Evolutionary conservation across 2,888 invertebrate genomes (phyloP).

Genomic region (Erebia epiphron): DNA sequence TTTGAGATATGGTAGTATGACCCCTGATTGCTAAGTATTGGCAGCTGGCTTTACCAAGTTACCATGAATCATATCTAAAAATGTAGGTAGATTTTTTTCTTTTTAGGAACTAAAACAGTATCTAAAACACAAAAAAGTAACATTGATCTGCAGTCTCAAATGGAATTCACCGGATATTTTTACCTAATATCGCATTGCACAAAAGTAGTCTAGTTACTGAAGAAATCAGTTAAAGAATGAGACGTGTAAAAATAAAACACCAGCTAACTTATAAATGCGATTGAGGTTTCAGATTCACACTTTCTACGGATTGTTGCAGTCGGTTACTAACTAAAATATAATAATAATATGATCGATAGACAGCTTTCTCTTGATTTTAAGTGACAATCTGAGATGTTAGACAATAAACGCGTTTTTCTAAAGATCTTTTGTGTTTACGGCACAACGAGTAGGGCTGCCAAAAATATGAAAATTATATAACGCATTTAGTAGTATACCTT

Average conservation of each 20-base stretch:
- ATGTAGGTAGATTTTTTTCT: no score
- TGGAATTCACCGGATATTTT: background rate
- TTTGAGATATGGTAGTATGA: no score
- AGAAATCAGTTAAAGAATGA: slow-evolving; percentile 8
- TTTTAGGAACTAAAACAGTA: no score
- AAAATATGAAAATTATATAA: background rate
- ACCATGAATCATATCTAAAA: no score
- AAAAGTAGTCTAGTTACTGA: background rate
- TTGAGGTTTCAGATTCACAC: slow-evolving; percentile 43
- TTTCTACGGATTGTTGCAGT: slow-evolving; percentile 50
- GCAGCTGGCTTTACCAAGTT: no score
- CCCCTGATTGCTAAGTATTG: no score
- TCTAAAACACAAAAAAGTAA: no score
- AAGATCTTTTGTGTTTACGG: slow-evolving; percentile 28
- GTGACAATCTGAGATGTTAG: slow-evolving; percentile 38
- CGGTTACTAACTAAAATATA: slow-evolving; percentile 50
- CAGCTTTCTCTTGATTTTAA: slow-evolving; percentile 41
- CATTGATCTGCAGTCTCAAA: no score
- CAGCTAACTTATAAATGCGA: slow-evolving; percentile 14
- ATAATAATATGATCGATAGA: slow-evolving; percentile 40
- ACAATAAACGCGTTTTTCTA: slow-evolving; percentile 36
- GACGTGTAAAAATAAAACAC: slow-evolving; percentile 23
- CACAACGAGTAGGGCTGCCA: slow-evolving; percentile 24
- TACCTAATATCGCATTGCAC: background rate
- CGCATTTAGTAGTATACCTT: background rate